phyloP scores from a whole-genome alignment of 2,797 vertebrate genomes.

The Limosa lapponica region DNA sequence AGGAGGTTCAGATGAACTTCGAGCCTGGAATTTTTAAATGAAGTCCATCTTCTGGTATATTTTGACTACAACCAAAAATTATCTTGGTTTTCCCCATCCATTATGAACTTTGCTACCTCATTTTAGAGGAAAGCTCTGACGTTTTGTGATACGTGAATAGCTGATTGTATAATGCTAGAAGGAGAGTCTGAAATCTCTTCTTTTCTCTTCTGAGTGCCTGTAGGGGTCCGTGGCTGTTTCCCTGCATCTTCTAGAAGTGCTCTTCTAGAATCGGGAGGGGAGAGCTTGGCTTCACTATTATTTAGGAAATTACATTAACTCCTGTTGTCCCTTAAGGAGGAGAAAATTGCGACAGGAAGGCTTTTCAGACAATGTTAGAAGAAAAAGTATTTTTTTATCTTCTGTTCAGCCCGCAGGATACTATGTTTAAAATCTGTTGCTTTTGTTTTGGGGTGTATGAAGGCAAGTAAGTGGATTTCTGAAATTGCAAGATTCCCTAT shows the following conservation, averaged over 20 bases:
- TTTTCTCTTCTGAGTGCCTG: background rate
- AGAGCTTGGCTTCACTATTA: background rate
- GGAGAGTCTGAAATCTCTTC: background rate
- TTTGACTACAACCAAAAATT: background rate
- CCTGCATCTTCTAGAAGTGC: background rate
- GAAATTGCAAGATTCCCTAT: background rate
- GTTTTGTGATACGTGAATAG: background rate
- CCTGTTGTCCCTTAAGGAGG: background rate
- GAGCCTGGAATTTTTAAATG: background rate
- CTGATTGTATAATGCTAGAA: background rate
- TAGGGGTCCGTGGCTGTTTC: background rate
- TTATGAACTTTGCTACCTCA: background rate
- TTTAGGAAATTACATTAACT: background rate
- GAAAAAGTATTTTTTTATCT: background rate
- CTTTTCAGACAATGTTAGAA: background rate
- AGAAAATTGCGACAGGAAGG: background rate
- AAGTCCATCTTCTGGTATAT: background rate
- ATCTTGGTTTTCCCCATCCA: background rate
- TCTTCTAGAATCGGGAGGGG: background rate
- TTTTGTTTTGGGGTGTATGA: background rate
- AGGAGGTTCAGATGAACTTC: background rate
- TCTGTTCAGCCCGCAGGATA: background rate
- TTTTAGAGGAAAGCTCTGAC: background rate
- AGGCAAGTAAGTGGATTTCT: background rate
- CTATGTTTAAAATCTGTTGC: background rate